Conservation (phyloP, 2,113 vertebrate genomes). For the Verasper variegatus region DNA sequence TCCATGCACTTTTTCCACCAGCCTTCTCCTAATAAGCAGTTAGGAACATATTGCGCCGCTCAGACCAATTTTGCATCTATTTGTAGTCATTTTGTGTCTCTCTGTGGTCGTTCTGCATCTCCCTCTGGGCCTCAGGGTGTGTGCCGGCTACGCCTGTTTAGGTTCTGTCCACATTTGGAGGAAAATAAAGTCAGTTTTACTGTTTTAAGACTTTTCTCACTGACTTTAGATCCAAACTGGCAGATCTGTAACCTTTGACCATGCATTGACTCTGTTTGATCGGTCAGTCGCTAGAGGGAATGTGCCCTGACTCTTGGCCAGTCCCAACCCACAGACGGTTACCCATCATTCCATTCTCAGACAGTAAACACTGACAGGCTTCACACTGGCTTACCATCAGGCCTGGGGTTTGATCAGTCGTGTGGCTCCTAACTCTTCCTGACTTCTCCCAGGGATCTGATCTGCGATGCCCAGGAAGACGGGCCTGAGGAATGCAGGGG, state of each 20-base stretch:
- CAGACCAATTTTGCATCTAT: neutral
- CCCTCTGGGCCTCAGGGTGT: neutral
- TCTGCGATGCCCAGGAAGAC: slow-evolving; percentile 4
- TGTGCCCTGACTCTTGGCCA: slow-evolving; percentile 3
- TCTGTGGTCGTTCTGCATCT: neutral
- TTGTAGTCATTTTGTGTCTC: neutral
- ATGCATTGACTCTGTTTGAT: neutral
- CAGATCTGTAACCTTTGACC: slow-evolving; percentile 1
- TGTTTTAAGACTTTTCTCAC: neutral
- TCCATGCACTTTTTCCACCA: neutral
- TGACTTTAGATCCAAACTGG: neutral
- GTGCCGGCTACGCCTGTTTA: neutral
- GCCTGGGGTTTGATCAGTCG: slow-evolving; percentile 59
- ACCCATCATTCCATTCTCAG: slow-evolving; percentile 45
- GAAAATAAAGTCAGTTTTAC: too few species aligned
- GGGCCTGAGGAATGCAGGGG: slow-evolving; percentile 54
- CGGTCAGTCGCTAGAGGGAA: neutral
- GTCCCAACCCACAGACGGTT: neutral
- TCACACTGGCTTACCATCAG: slow-evolving; percentile 54
- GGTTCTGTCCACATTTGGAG: too few species aligned
- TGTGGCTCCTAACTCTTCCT: slow-evolving; percentile 49
- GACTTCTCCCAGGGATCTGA: slow-evolving; percentile 40
- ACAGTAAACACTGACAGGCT: slow-evolving; percentile 66
- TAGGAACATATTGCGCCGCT: neutral
- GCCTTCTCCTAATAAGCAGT: neutral